Base-by-base conservation (phyloP, 1,140 invertebrate species). In the Zophobas morio region DNA sequence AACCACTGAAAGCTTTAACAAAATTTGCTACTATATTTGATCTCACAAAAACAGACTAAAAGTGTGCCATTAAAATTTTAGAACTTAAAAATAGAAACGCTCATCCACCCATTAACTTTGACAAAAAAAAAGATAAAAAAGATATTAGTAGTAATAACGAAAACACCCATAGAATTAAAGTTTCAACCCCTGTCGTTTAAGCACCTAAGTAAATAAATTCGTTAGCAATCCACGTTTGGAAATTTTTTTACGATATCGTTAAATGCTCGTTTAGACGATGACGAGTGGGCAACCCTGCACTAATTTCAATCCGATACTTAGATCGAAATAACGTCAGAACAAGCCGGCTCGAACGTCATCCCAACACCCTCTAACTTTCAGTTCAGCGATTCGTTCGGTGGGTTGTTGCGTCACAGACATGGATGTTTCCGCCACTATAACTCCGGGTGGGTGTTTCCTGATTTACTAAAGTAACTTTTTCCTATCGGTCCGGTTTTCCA, bases 271-370 rank as follows among this genome's bases (percentile, higher is more conserved):
- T 60, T 6, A 60, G 56, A 60, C 35, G 39, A 66, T 66, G 60
- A 66, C 39, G 60, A 66, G 60, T 66, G 60, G 60, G 60, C 60
- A 51, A 4, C 49, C 49, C 49, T n/a, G 2, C n/a, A 66, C 60
- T 46, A 66, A 66, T 66, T 66, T 66, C 60, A 1, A 42, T 20
- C 39, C 60, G 60, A 66, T 66, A 66, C 60, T 66, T 42, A 66
- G 60, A 66, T 66, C 60, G 60, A 66, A 66, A 66, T 66, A 66
- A 66, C 60, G 60, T 66, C 60, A 66, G 60, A 66, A 66, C 60
- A 66, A 42, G 60, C 60, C 2, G 39, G n/a, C 42, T 40, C 42
- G 60, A 40, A 66, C 60, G 60, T 66, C 60, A 66, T 66, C 39
- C 60, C 37, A 66, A 66, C 60, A 66, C 60, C 60, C 60, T 66